Base-by-base conservation (phyloP, 64 coral and sea anemone genomes). In the Catalaphyllia jardinei region DNA sequence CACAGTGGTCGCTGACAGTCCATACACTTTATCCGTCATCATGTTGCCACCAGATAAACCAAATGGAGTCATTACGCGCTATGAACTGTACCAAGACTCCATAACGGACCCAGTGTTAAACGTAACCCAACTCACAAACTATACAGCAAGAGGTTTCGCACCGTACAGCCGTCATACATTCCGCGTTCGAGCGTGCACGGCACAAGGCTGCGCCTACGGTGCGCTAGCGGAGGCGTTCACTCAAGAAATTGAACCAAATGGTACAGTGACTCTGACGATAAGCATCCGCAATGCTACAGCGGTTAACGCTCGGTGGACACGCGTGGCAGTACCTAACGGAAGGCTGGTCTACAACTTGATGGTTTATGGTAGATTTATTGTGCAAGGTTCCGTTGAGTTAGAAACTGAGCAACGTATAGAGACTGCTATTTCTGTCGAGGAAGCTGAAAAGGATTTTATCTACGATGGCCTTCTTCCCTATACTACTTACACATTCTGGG, bases 1-100 rank as follows among this genome's bases (percentile, higher is more conserved):
- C 8, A 24, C 19, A 9, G 83, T 98, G 4, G 69, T 86, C 8
- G 82, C 93, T 5, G 30, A 93, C 0, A 93, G 91, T 76, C 93
- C 96, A 2, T 88, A 95, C 77, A 73, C 87, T 72, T 30, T 98
- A 13, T 83, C 79, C 52, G 93, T 95, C 7, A 90, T 81, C n/a
- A 95, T 98, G 52, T 72, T 95, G 10, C 76, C 82, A 17, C 96
- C 96, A 8, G 46, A 30, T 62, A 87, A 91, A 30, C 96, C 96
- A 3, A 98, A 98, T 52, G 96, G 96, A 50, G 67, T 93, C 74
- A 95, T 98, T 24, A 93, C 92, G 8, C 90, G 94, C 9, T 98
- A 98, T 75, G 96, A 98, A 67, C 57, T 98, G 31, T 91, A 93
- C 61, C 72, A 95, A 38, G 79, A 95, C 50, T 79, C 75, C 28